Evolutionary conservation across 2,797 vertebrate species (phyloP).

Genomic region (Chloroceryle amazona): DNA sequence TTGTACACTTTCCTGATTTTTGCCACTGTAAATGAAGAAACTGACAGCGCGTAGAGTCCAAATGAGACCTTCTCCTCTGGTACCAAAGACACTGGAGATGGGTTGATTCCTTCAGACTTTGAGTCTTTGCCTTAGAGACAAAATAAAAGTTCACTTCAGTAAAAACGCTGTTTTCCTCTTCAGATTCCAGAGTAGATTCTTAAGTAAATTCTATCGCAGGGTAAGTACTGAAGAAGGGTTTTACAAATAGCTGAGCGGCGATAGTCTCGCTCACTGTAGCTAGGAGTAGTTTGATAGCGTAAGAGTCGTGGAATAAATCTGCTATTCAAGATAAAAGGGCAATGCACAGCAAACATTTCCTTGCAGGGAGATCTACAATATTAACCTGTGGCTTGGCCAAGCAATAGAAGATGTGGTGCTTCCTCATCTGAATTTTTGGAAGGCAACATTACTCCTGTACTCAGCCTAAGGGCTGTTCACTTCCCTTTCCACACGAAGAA

Average conservation of each 20-base stretch:
- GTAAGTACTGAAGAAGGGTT: not conserved
- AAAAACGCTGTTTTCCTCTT: not conserved
- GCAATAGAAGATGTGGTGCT: not conserved
- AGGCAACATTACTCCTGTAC: not conserved
- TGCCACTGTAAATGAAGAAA: conserved; percentile 94
- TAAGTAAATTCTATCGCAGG: not conserved
- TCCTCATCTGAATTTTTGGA: not conserved
- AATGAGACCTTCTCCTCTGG: conserved; percentile 99
- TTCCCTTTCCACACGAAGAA: not conserved
- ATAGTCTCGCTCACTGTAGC: not conserved
- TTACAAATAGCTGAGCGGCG: not conserved
- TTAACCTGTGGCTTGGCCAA: not conserved
- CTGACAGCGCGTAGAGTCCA: conserved; percentile 93
- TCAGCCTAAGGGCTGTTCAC: not conserved
- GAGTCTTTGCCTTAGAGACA: conserved; percentile 92
- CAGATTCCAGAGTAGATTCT: not conserved
- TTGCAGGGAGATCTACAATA: not conserved
- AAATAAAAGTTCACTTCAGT: not conserved
- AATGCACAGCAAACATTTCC: not conserved
- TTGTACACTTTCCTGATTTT: conserved; percentile 98
- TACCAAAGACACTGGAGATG: conserved; percentile 88
- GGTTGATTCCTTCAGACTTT: conserved; percentile 87
- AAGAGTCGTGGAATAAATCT: not conserved
- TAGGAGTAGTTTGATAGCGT: not conserved
- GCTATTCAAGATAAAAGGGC: not conserved